phyloP scores from a whole-genome alignment of 2,797 vertebrate species.

The Sebastes hubbsi region DNA sequence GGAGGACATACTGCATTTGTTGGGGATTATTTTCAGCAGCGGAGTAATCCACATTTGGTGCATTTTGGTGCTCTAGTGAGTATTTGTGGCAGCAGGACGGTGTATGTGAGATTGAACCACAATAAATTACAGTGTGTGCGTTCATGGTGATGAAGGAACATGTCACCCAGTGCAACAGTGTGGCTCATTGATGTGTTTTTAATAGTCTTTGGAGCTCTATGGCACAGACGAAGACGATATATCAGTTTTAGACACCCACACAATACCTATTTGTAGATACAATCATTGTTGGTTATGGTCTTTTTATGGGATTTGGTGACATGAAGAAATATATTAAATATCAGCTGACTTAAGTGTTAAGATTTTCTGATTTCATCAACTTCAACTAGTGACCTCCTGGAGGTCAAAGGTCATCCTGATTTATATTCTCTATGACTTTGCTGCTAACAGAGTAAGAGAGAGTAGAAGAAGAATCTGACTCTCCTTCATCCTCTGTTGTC shows the following conservation, averaged over 20 bases:
- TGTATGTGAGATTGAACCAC: no score
- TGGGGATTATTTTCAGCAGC: no score
- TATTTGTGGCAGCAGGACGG: no score
- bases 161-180: no score
- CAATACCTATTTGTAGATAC: not conserved
- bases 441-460: not conserved
- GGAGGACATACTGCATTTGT: no score
- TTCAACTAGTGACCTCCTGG: not conserved
- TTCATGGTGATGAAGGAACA: not conserved
- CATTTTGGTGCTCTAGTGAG: no score
- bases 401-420: slow-evolving; percentile 54
- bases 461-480: slow-evolving; percentile 9
- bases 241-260: no score
- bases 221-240: no score
- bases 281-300: not conserved
- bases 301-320: not conserved
- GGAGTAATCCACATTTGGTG: accelerated
- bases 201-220: no score
- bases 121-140: no score
- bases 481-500: not conserved
- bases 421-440: slow-evolving; percentile 26
- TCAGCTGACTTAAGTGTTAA: not conserved
- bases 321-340: not conserved
- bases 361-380: not conserved
- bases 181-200: no score